Evolutionary conservation across 2,888 invertebrate species (phyloP).

Genomic region (Xylophagus ater): DNA sequence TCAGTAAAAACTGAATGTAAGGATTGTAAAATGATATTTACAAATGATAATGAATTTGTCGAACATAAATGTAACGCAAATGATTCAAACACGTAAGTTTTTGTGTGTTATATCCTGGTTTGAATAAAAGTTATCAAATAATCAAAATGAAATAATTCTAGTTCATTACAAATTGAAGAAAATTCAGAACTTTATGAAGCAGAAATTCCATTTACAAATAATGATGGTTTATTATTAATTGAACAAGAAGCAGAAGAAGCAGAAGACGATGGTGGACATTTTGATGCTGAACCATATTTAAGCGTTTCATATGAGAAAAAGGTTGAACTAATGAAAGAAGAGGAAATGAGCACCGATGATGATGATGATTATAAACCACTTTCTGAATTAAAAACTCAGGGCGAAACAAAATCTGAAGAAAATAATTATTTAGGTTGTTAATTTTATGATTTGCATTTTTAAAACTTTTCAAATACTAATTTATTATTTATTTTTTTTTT

Average conservation of each 20-base stretch:
- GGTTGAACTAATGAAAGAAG: background rate
- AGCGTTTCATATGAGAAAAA: no score
- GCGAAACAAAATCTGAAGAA: background rate
- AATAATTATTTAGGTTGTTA: no score
- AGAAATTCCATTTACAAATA: background rate
- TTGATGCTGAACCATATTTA: background rate
- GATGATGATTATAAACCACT: slow-evolving; percentile 24
- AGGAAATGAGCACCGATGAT: slow-evolving; percentile 7
- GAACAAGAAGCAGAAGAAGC: background rate
- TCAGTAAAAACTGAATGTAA: no score
- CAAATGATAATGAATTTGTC: no score
- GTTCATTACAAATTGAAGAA: background rate
- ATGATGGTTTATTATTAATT: background rate
- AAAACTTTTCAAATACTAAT: no score
- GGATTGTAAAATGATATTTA: no score
- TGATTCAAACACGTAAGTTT: no score
- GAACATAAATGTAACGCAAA: no score
- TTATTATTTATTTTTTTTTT: no score
- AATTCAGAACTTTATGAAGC: background rate
- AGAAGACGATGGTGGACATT: background rate
- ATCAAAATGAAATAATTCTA: background rate
- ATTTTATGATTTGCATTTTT: no score
- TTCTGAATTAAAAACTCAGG: slow-evolving; percentile 12
- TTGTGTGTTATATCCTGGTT: background rate
- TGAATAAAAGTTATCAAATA: background rate